Evolutionary conservation across 2,113 vertebrate genomes (phyloP).

Genomic region (Symphodus melops): DNA sequence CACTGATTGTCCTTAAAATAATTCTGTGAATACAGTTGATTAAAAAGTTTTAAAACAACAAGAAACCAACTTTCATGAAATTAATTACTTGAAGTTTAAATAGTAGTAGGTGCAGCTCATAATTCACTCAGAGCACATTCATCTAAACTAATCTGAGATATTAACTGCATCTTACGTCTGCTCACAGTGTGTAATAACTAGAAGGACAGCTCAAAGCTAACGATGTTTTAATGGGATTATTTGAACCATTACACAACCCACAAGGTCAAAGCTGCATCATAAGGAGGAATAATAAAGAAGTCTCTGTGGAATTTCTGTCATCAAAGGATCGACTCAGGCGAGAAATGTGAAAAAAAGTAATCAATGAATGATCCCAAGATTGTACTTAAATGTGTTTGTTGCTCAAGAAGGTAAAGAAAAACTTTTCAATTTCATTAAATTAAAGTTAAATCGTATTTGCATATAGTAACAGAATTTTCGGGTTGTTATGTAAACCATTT

Average conservation of each 20-base stretch:
- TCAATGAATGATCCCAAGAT: neutral
- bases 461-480: too few species aligned
- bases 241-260: conserved; percentile 42
- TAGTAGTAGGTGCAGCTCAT: neutral
- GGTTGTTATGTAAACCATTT: neutral
- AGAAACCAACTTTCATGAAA: too few species aligned
- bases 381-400: neutral
- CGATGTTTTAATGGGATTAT: conserved; percentile 52
- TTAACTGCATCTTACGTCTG: conserved; percentile 44
- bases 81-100: neutral
- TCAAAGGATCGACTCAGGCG: conserved; percentile 9
- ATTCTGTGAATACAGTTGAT: neutral
- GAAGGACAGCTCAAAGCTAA: conserved; percentile 39
- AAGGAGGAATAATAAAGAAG: conserved; percentile 26
- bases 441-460: neutral
- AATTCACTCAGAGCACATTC: neutral
- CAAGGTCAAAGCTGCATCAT: conserved; percentile 45
- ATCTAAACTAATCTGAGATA: conserved; percentile 57
- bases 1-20: neutral
- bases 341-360: neutral
- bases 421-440: neutral
- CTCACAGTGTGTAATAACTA: conserved; percentile 43
- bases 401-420: neutral
- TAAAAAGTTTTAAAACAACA: neutral
- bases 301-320: neutral